phyloP scores from a whole-genome alignment of 2,113 vertebrate genomes.

The Barnardius zonarius region DNA sequence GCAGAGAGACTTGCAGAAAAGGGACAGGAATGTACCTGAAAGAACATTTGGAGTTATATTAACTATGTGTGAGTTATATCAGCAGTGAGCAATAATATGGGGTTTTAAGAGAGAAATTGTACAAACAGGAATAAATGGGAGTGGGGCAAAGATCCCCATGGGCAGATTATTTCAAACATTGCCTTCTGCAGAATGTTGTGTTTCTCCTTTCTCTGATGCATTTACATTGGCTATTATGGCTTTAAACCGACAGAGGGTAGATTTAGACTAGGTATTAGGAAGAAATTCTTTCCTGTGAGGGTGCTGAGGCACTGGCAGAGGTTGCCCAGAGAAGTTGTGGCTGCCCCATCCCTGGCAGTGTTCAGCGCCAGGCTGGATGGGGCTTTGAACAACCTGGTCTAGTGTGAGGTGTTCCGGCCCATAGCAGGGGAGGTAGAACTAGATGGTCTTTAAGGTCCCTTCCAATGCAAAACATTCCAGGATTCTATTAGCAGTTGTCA shows the following conservation, averaged over 20 bases:
- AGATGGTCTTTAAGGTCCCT: background rate
- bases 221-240: background rate
- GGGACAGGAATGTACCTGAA: constrained; percentile 19
- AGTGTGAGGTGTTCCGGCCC: background rate
- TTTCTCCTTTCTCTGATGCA: background rate
- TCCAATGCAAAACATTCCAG: background rate
- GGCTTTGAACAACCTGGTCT: background rate
- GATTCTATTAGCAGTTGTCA: background rate
- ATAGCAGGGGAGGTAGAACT: background rate
- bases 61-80: background rate
- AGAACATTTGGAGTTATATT: background rate
- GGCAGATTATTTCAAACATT: background rate
- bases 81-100: background rate
- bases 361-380: background rate
- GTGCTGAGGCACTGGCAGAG: background rate
- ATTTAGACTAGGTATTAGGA: background rate
- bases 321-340: background rate
- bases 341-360: background rate
- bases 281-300: background rate
- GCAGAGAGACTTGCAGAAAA: background rate
- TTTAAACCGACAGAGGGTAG: background rate
- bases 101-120: background rate
- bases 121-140: constrained; percentile 4
- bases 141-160: background rate
- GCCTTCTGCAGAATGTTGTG: background rate